Evolutionary conservation across 2,113 vertebrate genomes (phyloP), one percentile per base, ranked within the genome.

Genomic region (Dromiciops gliroides): DNA sequence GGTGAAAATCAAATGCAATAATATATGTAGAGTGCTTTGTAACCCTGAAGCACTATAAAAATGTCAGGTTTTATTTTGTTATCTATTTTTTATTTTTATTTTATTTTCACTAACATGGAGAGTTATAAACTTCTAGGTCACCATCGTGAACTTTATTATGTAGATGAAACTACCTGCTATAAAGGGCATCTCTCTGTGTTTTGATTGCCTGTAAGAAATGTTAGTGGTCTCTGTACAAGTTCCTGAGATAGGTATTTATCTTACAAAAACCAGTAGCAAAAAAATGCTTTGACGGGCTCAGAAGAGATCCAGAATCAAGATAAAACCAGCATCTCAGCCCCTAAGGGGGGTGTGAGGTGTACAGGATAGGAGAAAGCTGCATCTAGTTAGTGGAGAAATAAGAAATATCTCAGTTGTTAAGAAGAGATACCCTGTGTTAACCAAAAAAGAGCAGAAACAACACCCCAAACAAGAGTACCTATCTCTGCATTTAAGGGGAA

Each of bases 101-200:
- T 92, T 90, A n/a, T 50, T 83, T 97, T 93, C 48, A n/a, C 90
- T 50, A 89, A 44, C 89, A 52, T 50, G 93, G 88, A 14, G 52
- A 31, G 22, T 23, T 75, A 95, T 92, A 91, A 26, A 93, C 52
- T 75, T 93, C 60, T 48, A 8, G 19, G 51, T 95, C 93, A 89
- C 0, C 19, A 4, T 91, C 90, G 93, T 52, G 75, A 91, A 90
- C 37, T 1, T 94, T 1, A 14, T 83, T 95, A 67, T 48, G 51
- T 89, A 94, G 48, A 93, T 12, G 91, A 93, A 10, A 9, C 47
- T 83, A 48, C n/a, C 26, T 24, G 31, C 8, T 60, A 8, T 51
- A 88, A 67, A 90, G 44, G 7, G 22, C n/a, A 14, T 8, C 49
- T 53, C 23, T 8, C 3, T 31, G 37, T 51, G 23, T 67, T 2